Evolutionary conservation across 2,888 invertebrate species (phyloP), one percentile per base, ranked within the genome.

Genomic region (Mythimna vitellina): DNA sequence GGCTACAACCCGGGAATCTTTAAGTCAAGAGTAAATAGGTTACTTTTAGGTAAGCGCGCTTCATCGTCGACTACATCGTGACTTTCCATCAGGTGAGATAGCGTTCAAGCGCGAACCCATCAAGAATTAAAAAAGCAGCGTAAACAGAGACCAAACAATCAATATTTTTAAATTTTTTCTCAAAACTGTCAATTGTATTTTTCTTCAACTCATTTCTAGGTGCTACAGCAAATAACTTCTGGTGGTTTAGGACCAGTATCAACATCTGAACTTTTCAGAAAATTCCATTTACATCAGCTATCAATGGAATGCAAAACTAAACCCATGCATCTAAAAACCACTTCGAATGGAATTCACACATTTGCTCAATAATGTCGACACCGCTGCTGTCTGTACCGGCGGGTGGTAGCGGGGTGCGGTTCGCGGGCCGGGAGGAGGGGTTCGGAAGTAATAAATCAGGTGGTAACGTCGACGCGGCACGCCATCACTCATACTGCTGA

Each of bases 381-480:
- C 51, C 14, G 65, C 73, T 90, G 90, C 90, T 89, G 86, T 87
- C 91, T 76, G 86, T 90, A 88, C 87, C 32, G 54, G n/a, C 42
- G 51, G 66, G 76, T 73, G 70, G 71, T 56, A 25, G 57, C 76
- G 80, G 75, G 75, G 73, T 62, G 73, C 65, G 73, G 73, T 81
- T 73, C 73, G 76, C 74, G 71, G 66, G 70, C 42, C 72, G 82
- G 78, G 78, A 81, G 85, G 87, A 78, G 86, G 78, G 80, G 88
- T 87, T 93, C 93, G 95, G 96, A 95, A 95, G 95, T 94, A 94
- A 96, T 96, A 96, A 96, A 96, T 96, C 96, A 96, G 95, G 93
- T 94, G 95, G 91, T 94, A 95, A 95, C 94, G 94, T 94, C 95
- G 93, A 89, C 92, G 90, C 93, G 91, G 93, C 95, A 93, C 95